phyloP scores from a whole-genome alignment of 2,797 vertebrate species.

The Erpetoichthys calabaricus region DNA sequence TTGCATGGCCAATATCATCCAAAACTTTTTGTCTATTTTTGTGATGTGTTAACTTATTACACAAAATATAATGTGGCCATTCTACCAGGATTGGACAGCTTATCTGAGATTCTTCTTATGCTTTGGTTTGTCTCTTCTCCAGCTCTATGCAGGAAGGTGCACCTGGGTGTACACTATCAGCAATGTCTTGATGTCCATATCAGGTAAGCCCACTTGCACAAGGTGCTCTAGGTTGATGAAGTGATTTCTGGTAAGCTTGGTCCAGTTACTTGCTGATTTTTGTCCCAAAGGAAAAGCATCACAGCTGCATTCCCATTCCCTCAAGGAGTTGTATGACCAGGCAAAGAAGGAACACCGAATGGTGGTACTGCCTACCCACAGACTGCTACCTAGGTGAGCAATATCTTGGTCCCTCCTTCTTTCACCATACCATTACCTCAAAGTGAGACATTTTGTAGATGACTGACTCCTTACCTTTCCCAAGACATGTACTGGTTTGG shows the following conservation, averaged over 20 bases:
- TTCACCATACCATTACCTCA: too few species aligned
- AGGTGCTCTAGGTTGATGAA: not conserved
- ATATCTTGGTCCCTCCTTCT: too few species aligned
- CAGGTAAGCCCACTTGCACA: constrained; percentile 43
- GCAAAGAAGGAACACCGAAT: constrained; percentile 59
- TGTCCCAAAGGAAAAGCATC: constrained; percentile 59
- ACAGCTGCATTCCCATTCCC: constrained; percentile 70
- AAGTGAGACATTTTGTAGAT: too few species aligned
- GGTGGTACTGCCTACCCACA: constrained; percentile 60
- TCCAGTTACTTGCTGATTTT: not conserved
- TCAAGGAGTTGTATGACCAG: constrained; percentile 70
- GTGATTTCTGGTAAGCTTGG: too few species aligned
- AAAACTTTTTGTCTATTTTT: not conserved
- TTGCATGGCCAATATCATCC: not conserved
- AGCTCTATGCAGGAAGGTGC: constrained; percentile 73
- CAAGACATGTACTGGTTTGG: too few species aligned
- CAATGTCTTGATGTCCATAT: constrained; percentile 75
- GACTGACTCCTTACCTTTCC: too few species aligned
- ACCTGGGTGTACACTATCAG: constrained; percentile 71
- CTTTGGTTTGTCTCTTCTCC: constrained; percentile 11
- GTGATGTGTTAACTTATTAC: too few species aligned
- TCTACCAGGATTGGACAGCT: too few species aligned
- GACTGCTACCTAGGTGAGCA: constrained; percentile 64
- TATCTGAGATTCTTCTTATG: too few species aligned
- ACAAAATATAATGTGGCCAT: too few species aligned